Evolutionary conservation across 2,113 vertebrate genomes (phyloP).

Genomic region (Psammodynastes pulverulentus): DNA sequence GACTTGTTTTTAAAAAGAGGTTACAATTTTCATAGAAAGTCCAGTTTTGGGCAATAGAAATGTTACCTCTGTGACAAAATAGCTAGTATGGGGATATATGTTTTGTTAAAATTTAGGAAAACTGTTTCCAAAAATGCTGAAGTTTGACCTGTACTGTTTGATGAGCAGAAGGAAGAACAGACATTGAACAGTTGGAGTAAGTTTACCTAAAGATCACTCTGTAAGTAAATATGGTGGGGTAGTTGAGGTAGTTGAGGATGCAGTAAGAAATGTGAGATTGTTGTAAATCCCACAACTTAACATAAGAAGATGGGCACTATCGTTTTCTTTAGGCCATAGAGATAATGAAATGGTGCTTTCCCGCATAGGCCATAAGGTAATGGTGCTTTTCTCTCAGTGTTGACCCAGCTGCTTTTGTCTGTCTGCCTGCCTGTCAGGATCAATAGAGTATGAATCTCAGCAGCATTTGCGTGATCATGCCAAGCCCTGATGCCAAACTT

Average conservation of each 20-base stretch:
- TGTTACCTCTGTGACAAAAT: neutral
- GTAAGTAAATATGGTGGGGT: neutral
- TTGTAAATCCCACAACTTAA: neutral
- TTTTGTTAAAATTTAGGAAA: neutral
- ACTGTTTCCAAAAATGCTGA: neutral
- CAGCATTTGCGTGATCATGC: neutral
- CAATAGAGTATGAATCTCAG: neutral
- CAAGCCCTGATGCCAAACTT: neutral
- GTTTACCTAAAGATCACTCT: neutral
- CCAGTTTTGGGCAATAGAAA: neutral
- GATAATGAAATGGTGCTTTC: neutral
- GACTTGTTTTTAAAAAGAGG: neutral
- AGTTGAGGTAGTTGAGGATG: neutral
- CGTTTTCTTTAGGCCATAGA: neutral
- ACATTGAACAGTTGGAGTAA: neutral
- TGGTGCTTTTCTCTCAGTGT: neutral
- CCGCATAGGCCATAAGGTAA: neutral
- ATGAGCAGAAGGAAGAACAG: neutral
- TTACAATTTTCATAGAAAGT: neutral
- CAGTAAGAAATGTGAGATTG: neutral
- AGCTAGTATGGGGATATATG: neutral
- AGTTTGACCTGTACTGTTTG: neutral
- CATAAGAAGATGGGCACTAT: neutral
- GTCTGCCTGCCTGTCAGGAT: neutral
- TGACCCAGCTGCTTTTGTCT: neutral